These are phyloP conservation scores for Sminthurides bifidus DNA, from an alignment of 1,140 invertebrate species.

Conservation along the genomic window DNA sequence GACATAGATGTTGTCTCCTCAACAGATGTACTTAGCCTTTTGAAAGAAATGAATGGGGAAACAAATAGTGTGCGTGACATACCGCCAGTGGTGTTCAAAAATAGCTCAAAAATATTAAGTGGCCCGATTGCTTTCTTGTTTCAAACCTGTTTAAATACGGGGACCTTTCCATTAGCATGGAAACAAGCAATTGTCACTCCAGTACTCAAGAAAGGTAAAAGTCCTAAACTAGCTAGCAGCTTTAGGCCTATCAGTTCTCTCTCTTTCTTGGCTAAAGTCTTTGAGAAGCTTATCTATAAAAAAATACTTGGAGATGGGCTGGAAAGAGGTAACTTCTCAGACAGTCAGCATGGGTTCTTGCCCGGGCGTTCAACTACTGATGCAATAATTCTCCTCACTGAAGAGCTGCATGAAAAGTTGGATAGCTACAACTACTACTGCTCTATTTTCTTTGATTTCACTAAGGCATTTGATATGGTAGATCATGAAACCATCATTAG, in stretches of 20 bases:
- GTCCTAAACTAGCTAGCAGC: background rate
- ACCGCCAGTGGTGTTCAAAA: background rate
- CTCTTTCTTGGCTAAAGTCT: background rate
- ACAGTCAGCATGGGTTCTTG: too few species aligned
- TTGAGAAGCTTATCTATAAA: constrained; percentile 2
- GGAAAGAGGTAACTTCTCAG: too few species aligned
- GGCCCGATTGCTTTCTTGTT: background rate
- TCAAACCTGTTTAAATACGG: background rate
- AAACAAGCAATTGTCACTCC: background rate
- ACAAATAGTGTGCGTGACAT: too few species aligned
- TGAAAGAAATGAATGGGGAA: too few species aligned
- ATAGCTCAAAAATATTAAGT: background rate
- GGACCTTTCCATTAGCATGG: background rate
- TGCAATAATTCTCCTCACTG: too few species aligned
- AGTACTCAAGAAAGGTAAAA: background rate
- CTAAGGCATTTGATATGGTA: too few species aligned
- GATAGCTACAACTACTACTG: too few species aligned
- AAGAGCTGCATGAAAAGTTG: too few species aligned
- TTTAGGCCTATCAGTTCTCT: constrained; percentile 2
- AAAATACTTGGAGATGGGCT: too few species aligned
- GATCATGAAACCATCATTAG: too few species aligned
- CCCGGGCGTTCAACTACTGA: too few species aligned
- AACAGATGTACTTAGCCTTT: background rate
- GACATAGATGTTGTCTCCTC: background rate
- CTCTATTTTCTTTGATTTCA: too few species aligned